A percentile compares a stretch with the other conserved stretches of the same genome.
phyloP scores from a whole-genome alignment of 1,140 invertebrate species.

The Megalonaias nervosa region DNA sequence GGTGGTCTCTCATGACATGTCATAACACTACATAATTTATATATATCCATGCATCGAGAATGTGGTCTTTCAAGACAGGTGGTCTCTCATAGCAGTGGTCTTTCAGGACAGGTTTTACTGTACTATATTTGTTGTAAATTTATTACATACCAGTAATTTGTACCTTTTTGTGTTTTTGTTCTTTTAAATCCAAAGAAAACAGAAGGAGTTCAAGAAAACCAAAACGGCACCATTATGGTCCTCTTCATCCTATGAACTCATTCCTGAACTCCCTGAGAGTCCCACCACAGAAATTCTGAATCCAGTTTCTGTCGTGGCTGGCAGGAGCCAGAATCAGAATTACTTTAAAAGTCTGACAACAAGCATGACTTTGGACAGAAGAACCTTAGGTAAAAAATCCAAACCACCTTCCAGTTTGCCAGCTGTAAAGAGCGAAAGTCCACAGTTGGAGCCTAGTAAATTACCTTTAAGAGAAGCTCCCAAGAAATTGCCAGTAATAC shows the following conservation, averaged over 20 bases:
- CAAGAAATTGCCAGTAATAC: slow-evolving; percentile 27
- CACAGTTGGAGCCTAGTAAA: too few relatives aligned
- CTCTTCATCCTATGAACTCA: slow-evolving; percentile 10
- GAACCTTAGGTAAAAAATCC: slow-evolving; percentile 10
- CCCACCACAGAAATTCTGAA: slow-evolving; percentile 15
- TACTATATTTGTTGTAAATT: not conserved
- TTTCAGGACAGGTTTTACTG: too few relatives aligned
- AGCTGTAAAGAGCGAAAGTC: slow-evolving; percentile 3
- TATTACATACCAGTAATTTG: slow-evolving; percentile 10
- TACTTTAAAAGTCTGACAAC: slow-evolving; percentile 60
- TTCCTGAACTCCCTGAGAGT: slow-evolving; percentile 37
- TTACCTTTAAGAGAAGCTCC: not conserved
- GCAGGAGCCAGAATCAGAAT: slow-evolving; percentile 27
- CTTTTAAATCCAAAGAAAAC: slow-evolving; percentile 47
- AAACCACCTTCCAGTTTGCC: slow-evolving; percentile 6
- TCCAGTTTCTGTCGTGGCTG: slow-evolving; percentile 12
- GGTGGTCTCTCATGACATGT: too few relatives aligned
- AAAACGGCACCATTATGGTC: slow-evolving; percentile 56
- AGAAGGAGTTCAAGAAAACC: slow-evolving; percentile 60
- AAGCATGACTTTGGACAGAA: slow-evolving; percentile 63
- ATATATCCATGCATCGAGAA: too few relatives aligned
- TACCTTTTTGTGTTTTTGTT: slow-evolving; percentile 13
- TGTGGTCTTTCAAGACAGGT: too few relatives aligned
- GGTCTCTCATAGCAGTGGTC: too few relatives aligned
- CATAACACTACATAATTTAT: too few relatives aligned